Conservation (phyloP, 2,888 invertebrate genomes). For the Adela reaumurella region DNA sequence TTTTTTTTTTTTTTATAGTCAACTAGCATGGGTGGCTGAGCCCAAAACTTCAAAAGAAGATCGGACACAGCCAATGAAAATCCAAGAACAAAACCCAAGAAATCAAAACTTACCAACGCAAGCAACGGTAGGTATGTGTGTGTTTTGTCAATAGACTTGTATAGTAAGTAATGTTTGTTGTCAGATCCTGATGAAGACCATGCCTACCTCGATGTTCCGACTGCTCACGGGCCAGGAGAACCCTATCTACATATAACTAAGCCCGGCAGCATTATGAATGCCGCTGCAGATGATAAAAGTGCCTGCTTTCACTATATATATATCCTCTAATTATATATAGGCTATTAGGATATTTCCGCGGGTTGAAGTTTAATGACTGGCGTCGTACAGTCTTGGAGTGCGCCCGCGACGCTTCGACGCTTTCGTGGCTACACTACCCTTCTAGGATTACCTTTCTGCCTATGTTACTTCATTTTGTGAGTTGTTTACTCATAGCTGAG, state of each 20-base stretch:
- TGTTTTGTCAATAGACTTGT: too few relatives aligned
- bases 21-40: too few relatives aligned
- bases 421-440: background rate
- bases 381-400: background rate
- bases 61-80: too few relatives aligned
- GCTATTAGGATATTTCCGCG: background rate
- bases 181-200: conserved; percentile 99
- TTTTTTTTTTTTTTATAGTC: too few relatives aligned
- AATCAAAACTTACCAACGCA: too few relatives aligned
- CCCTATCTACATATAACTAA: conserved; percentile 91
- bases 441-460: background rate
- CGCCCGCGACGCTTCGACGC: background rate
- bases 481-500: background rate
- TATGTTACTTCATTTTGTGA: background rate
- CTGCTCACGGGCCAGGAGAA: conserved; percentile 98
- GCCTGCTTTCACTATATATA: conserved; percentile 48
- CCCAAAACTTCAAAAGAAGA: too few relatives aligned
- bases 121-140: too few relatives aligned
- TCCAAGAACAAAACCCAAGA: too few relatives aligned
- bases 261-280: conserved; percentile 16
- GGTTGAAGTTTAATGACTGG: background rate
- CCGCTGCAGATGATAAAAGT: conserved; percentile 52
- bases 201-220: conserved; percentile 99
- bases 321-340: conserved; percentile 4
- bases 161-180: conserved; percentile 24